Conservation (phyloP, 2,888 invertebrate genomes). For the Drosophila cognata region DNA sequence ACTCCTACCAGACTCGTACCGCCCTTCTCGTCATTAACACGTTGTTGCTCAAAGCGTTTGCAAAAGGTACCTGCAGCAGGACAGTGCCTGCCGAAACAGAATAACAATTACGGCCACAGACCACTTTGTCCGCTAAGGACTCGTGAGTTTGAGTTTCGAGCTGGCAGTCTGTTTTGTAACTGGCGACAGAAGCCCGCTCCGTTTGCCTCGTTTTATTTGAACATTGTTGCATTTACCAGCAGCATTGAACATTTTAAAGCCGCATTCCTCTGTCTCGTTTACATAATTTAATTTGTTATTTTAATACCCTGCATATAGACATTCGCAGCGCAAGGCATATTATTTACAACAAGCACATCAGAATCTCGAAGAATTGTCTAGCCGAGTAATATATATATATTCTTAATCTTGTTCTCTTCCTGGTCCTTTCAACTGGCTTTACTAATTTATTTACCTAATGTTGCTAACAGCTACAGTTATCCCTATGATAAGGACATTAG, state of each 20-base stretch:
- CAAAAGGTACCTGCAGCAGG: conserved; percentile 9
- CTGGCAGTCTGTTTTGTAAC: conserved; percentile 6
- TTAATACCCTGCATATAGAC: conserved; percentile 18
- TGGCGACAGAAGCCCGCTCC: conserved; percentile 20
- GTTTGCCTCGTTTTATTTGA: conserved; percentile 15
- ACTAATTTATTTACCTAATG: not conserved
- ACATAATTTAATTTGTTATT: conserved; percentile 34
- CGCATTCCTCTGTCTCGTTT: conserved; percentile 13
- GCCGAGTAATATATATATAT: not conserved
- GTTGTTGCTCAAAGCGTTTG: conserved; percentile 63
- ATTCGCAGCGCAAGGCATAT: conserved; percentile 1
- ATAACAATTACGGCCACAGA: conserved; percentile 49
- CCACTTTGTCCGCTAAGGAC: conserved; percentile 47
- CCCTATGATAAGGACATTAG: not conserved
- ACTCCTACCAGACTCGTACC: not conserved
- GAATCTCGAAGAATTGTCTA: not conserved
- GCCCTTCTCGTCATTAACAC: conserved; percentile 65
- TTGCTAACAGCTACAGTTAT: not conserved
- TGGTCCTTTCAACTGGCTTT: not conserved
- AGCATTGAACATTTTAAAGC: conserved; percentile 27
- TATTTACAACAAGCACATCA: not conserved
- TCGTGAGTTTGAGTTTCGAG: conserved; percentile 40
- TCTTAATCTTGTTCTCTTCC: not conserved
- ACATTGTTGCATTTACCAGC: conserved; percentile 30
- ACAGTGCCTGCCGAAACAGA: conserved; percentile 30